A percentile compares a stretch with the other conserved stretches of the same genome.
Evolutionary conservation across 2,797 vertebrate species (phyloP).

Genomic region (Sebastes oblongus): DNA sequence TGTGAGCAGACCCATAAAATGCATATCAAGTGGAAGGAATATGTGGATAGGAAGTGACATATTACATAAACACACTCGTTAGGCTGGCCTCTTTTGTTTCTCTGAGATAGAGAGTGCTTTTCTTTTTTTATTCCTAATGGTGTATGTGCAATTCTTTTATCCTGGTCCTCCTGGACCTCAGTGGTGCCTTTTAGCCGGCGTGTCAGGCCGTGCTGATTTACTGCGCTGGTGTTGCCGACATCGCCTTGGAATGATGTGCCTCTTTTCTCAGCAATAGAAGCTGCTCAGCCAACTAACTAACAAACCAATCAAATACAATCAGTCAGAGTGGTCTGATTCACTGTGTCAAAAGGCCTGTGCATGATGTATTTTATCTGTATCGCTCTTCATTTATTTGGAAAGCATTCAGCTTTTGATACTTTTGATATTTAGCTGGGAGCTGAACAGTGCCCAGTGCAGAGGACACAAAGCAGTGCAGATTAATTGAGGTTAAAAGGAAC

Average conservation of each 20-base stretch:
- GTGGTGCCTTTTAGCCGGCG: neutral
- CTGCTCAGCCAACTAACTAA: slow-evolving; percentile 39
- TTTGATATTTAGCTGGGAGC: slow-evolving; percentile 17
- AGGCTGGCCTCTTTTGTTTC: slow-evolving; percentile 7
- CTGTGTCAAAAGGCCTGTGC: slow-evolving; percentile 12
- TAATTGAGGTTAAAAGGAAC: slow-evolving; percentile 40
- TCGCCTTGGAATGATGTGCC: slow-evolving; percentile 12
- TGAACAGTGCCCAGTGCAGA: slow-evolving; percentile 1
- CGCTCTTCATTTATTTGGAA: slow-evolving; percentile 32
- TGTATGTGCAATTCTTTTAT: slow-evolving; percentile 3
- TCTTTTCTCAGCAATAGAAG: slow-evolving; percentile 34
- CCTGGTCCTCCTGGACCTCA: neutral
- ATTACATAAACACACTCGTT: neutral
- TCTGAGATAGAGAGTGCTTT: neutral
- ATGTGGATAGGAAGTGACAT: neutral
- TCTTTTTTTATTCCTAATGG: neutral
- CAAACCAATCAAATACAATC: slow-evolving; percentile 48
- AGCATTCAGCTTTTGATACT: slow-evolving; percentile 6
- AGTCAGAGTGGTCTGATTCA: slow-evolving; percentile 34
- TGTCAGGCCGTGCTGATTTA: slow-evolving; percentile 29
- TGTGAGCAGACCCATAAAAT: slow-evolving; percentile 11
- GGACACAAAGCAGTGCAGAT: slow-evolving; percentile 28
- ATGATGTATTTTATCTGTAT: slow-evolving; percentile 18
- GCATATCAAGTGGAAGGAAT: neutral
- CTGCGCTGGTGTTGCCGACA: neutral